phyloP scores from a whole-genome alignment of 1,140 invertebrate genomes.

The Sycophaga agraensis region DNA sequence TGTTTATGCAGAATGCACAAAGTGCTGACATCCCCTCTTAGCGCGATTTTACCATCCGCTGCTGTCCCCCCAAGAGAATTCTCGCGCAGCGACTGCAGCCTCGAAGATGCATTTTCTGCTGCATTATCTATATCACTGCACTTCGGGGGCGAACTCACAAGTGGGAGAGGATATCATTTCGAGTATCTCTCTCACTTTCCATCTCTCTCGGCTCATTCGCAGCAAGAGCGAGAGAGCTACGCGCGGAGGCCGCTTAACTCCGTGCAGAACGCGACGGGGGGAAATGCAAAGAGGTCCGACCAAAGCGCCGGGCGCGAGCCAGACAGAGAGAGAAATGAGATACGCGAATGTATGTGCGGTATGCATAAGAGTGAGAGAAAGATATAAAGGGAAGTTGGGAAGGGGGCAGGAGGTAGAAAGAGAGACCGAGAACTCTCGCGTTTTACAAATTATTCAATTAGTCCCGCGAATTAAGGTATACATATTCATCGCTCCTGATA shows the following conservation, averaged over 20 bases:
- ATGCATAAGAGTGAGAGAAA: no score
- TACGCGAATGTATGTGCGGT: not conserved
- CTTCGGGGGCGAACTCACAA: conserved; percentile 9
- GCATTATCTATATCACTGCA: conserved; percentile 32
- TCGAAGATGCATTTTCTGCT: conserved; percentile 16
- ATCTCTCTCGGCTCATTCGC: not conserved
- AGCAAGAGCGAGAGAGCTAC: not conserved
- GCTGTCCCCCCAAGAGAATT: no score
- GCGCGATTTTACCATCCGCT: no score
- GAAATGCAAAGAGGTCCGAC: conserved; percentile 35
- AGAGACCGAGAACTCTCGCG: conserved; percentile 36
- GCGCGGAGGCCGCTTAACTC: not conserved
- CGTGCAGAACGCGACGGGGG: not conserved
- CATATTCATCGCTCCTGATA: conserved; percentile 57
- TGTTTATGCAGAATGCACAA: not conserved
- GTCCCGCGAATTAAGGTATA: conserved; percentile 59
- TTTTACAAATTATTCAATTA: conserved; percentile 62
- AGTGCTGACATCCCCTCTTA: not conserved
- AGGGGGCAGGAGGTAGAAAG: conserved; percentile 5
- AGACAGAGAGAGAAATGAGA: conserved; percentile 4
- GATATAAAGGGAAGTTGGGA: not conserved
- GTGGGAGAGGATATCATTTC: conserved; percentile 33
- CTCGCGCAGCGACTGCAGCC: no score
- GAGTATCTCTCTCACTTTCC: not conserved
- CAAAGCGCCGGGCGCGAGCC: not conserved